phyloP scores from a whole-genome alignment of 2,113 vertebrate genomes.

The Triplophysa dalaica region DNA sequence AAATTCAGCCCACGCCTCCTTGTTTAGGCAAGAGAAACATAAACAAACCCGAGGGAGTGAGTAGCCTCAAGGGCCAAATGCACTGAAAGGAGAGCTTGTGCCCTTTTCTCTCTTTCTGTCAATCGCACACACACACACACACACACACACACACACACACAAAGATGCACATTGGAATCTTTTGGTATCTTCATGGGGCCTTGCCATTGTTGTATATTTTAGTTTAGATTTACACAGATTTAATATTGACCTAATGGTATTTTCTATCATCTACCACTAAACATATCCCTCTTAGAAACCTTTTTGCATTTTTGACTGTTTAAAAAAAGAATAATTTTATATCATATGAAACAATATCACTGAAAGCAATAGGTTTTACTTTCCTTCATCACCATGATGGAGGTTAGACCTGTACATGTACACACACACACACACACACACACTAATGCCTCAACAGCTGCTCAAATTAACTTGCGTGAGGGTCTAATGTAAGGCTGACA shows the following conservation, averaged over 20 bases:
- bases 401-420: too few relatives aligned
- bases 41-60: conserved; percentile 48
- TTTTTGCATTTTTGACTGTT: too few relatives aligned
- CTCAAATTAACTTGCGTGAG: not conserved
- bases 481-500: not conserved
- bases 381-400: too few relatives aligned
- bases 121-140: conserved; percentile 17
- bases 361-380: too few relatives aligned
- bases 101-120: not conserved
- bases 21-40: conserved; percentile 42
- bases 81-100: not conserved
- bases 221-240: too few relatives aligned
- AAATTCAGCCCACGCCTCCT: conserved; percentile 39
- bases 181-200: too few relatives aligned
- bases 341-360: too few relatives aligned
- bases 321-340: too few relatives aligned
- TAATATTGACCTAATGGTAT: too few relatives aligned
- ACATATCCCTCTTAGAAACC: too few relatives aligned
- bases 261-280: too few relatives aligned
- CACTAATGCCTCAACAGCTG: not conserved
- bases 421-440: conserved; percentile 8
- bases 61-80: conserved; percentile 11
- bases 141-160: not conserved
- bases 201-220: too few relatives aligned
- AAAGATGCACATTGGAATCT: not conserved